Percentiles rank a stretch among this genome's conserved stretches.
Evolutionary conservation across 1,140 invertebrate genomes (phyloP).

Genomic region (Marisa cornuarietis): DNA sequence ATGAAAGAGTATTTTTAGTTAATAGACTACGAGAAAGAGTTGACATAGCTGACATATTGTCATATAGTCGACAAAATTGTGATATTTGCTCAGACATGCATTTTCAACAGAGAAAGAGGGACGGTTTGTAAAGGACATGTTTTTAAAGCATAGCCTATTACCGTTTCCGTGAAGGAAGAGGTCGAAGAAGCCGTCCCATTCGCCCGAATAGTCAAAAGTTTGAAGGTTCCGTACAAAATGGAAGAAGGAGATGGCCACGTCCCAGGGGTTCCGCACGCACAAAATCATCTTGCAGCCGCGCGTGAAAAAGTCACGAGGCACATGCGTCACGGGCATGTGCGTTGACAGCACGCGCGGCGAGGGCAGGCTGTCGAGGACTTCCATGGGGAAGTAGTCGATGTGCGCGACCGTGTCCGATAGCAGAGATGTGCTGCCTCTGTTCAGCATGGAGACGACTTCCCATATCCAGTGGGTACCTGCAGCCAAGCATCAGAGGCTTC

Average conservation of each 20-base stretch:
- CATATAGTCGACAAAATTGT: no score
- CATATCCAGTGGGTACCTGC: slow-evolving; percentile 47
- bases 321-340: slow-evolving; percentile 27
- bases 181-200: slow-evolving; percentile 15
- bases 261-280: slow-evolving; percentile 36
- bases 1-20: no score
- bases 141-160: not conserved
- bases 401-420: slow-evolving; percentile 5
- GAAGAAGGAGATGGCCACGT: slow-evolving; percentile 38
- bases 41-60: no score
- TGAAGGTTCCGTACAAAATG: slow-evolving; percentile 24
- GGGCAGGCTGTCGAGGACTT: slow-evolving; percentile 13
- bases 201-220: slow-evolving; percentile 11
- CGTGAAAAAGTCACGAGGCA: slow-evolving; percentile 29
- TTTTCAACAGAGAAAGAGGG: no score
- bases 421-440: slow-evolving; percentile 21
- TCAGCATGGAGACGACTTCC: slow-evolving; percentile 40
- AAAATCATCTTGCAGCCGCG: slow-evolving; percentile 37
- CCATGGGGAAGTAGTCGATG: slow-evolving; percentile 20
- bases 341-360: slow-evolving; percentile 40
- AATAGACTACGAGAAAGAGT: no score
- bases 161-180: slow-evolving; percentile 16
- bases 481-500: not conserved
- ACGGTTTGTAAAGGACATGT: no score
- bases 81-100: no score